phyloP scores from a whole-genome alignment of 2,797 vertebrate genomes.

The Monodelphis domestica region DNA sequence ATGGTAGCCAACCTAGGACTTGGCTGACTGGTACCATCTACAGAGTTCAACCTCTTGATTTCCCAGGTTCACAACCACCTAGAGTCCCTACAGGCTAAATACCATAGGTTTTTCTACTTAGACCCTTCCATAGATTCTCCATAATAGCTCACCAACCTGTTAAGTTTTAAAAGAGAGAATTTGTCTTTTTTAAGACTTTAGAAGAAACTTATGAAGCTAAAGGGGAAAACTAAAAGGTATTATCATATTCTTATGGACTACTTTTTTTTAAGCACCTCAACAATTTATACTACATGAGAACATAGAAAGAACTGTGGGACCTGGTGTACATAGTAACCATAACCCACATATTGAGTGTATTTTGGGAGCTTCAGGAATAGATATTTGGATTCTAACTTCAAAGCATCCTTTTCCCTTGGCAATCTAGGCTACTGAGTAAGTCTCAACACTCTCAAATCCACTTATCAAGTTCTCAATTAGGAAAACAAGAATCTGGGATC shows the following conservation, averaged over 20 bases:
- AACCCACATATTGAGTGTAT: not conserved
- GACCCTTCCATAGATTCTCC: not conserved
- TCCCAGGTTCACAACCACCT: not conserved
- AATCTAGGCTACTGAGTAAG: too few species aligned
- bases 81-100: not conserved
- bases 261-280: not conserved
- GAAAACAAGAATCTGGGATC: too few species aligned
- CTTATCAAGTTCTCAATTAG: too few species aligned
- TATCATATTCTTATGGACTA: not conserved
- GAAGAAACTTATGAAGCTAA: not conserved
- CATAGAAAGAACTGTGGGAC: not conserved
- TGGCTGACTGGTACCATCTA: not conserved
- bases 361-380: not conserved
- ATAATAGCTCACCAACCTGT: not conserved
- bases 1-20: not conserved
- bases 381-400: not conserved
- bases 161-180: not conserved
- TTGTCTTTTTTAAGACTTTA: not conserved
- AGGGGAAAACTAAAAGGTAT: not conserved
- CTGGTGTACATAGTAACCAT: not conserved
- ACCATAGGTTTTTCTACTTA: not conserved
- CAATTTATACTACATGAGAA: not conserved
- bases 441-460: too few species aligned
- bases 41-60: not conserved
- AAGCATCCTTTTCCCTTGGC: too few species aligned